These are phyloP conservation scores for Steatocranus sp. DNA, from an alignment of 2,797 vertebrate genomes.

Conservation along the genomic window DNA sequence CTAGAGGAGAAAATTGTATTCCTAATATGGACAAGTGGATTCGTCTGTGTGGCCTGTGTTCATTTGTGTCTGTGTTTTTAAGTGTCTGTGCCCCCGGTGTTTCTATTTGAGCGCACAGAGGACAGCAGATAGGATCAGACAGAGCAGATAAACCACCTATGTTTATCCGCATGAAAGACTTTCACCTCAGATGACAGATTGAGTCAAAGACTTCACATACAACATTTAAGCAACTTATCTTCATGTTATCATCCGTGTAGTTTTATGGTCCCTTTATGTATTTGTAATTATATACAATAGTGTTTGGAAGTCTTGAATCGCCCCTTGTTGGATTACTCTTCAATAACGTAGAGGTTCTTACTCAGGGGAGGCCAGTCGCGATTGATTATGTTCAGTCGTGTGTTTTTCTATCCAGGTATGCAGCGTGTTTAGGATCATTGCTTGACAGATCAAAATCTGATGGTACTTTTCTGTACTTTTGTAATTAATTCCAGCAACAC, in stretches of 20 bases:
- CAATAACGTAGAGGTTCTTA: background rate
- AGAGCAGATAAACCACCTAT: slow-evolving; percentile 66
- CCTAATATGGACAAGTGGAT: slow-evolving; percentile 99
- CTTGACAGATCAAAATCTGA: background rate
- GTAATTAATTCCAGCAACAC: background rate
- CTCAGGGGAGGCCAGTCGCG: background rate
- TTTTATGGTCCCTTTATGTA: background rate
- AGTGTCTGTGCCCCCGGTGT: slow-evolving; percentile 9
- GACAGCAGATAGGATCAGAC: slow-evolving; percentile 64
- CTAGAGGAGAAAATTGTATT: slow-evolving; percentile 84
- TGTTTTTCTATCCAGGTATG: background rate
- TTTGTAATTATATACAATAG: background rate
- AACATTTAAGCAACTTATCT: background rate
- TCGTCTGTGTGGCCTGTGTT: slow-evolving; percentile 64
- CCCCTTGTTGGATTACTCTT: background rate
- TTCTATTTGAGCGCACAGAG: slow-evolving; percentile 55
- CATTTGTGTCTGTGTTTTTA: slow-evolving; percentile 68
- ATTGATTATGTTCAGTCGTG: background rate
- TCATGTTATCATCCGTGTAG: background rate
- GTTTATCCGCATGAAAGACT: slow-evolving; percentile 60
- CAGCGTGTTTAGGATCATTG: background rate
- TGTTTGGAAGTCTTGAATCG: background rate
- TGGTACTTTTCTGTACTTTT: background rate
- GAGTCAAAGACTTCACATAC: slow-evolving; percentile 12
- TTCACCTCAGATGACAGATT: slow-evolving; percentile 30